These are phyloP conservation scores for Chaetorhynchus papuensis DNA, from an alignment of 2,113 vertebrate species.

Conservation along the genomic window DNA sequence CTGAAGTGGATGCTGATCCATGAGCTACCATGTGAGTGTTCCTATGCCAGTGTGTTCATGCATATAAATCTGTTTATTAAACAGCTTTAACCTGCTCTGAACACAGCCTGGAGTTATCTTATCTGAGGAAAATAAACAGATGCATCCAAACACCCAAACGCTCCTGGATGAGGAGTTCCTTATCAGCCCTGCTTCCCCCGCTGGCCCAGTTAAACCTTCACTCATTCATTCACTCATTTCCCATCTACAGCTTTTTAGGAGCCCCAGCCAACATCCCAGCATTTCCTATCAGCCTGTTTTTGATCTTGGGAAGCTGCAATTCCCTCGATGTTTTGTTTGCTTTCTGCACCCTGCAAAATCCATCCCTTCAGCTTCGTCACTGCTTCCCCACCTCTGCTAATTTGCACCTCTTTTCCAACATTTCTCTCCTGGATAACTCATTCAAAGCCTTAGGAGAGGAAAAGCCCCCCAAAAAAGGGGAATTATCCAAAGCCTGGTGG, in stretches of 20 bases:
- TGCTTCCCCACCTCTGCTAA: not conserved
- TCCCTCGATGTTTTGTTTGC: not conserved
- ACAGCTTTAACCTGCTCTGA: not conserved
- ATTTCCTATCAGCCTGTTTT: not conserved
- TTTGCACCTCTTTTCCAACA: not conserved
- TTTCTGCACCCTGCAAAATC: not conserved
- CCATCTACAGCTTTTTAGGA: not conserved
- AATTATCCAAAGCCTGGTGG: not conserved
- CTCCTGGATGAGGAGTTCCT: not conserved
- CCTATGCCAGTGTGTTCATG: not conserved
- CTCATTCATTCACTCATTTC: conserved; percentile 5
- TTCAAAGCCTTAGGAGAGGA: not conserved
- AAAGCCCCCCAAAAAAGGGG: not conserved
- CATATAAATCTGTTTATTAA: conserved; percentile 43
- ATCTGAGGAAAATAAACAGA: conserved; percentile 46
- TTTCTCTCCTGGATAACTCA: not conserved
- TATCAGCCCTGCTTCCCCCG: not conserved
- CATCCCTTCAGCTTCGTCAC: not conserved
- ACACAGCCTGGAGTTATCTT: conserved; percentile 25
- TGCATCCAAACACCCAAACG: not conserved
- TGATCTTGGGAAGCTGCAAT: not conserved
- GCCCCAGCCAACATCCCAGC: not conserved
- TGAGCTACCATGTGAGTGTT: not conserved
- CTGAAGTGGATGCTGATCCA: not conserved
- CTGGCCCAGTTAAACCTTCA: not conserved